These are phyloP conservation scores for Trachelus stipa DNA, from an alignment of 2,888 invertebrate species.

Conservation along the genomic window DNA sequence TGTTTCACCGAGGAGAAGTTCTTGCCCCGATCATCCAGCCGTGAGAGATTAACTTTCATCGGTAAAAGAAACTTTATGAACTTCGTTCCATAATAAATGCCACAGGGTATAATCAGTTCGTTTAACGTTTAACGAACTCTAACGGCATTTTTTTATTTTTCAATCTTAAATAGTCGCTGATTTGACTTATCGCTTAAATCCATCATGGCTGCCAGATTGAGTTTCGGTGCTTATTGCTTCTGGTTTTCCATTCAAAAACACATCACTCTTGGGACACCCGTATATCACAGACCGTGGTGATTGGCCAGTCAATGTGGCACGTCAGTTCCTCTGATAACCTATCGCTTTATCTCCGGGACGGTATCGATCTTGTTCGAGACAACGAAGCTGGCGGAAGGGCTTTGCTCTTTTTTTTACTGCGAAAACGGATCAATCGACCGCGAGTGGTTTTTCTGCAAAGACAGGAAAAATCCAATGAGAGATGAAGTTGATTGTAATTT, in stretches of 20 bases:
- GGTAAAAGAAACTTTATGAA: neutral
- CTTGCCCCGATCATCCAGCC: neutral
- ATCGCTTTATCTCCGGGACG: neutral
- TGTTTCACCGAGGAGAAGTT: neutral
- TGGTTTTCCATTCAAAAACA: neutral
- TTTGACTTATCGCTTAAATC: neutral
- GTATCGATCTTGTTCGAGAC: neutral
- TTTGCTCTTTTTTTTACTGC: neutral
- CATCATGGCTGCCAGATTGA: neutral
- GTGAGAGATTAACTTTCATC: neutral
- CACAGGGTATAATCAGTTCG: constrained; percentile 1
- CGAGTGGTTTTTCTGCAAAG: neutral
- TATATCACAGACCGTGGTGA: neutral
- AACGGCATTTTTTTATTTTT: neutral
- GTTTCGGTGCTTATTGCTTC: neutral
- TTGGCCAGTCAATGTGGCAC: neutral
- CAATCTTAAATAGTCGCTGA: neutral
- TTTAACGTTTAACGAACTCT: neutral
- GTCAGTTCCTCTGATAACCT: neutral
- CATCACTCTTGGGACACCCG: neutral
- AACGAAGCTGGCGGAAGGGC: neutral
- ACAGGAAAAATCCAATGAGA: neutral
- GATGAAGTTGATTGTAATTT: neutral
- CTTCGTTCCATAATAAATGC: neutral
- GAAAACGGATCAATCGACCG: neutral